Base-by-base conservation (phyloP, 2,797 vertebrate genomes). In the Chaunax sp. region DNA sequence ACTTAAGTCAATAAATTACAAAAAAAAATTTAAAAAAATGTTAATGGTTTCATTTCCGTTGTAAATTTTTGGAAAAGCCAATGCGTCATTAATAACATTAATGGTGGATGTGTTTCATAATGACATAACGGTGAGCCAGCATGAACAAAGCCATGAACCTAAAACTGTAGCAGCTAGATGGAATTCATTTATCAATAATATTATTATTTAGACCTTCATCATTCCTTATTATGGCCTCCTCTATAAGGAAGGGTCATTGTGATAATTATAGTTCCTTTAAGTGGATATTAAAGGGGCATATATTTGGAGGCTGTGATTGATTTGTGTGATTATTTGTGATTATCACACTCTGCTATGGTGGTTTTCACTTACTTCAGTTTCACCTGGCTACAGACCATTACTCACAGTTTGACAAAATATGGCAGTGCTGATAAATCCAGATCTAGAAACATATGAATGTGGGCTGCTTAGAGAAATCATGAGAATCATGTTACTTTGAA, bases 1-100 rank as follows among this genome's bases (percentile, higher is more conserved):
- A 4, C 54, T 50, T 18, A 55, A 28, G 23, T 69, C 52, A 66
- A 22, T 33, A 35, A 47, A 40, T 37, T 60, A 43, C 18, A 56
- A 55, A 28, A 14, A 47, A 16, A 54, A 53, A n/a, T n/a, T n/a
- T n/a, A n/a, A n/a, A n/a, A n/a, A n/a, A n/a, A n/a, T 33, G 13
- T 50, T 18, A 49, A 23, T 23, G 26, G 33, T 5, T 35, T 43
- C 6, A 30, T 57, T 41, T 71, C 1, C 10, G 10, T 37, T 10
- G 35, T 14, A 37, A 3, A 14, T 8, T 30, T 30, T 30, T 30
- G 28, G 28, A 57, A 20, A 46, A 47, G 22, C 26, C 43, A 4
- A 49, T 6, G 35, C 55, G 26, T 50, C 41, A 4, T 1, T 28
- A 40, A 50, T 40, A 19, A 44, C 38, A 30, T 43, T 15, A 44